These are phyloP conservation scores for Leptura quadrifasciata DNA, from an alignment of 2,888 invertebrate species.

Conservation along the genomic window DNA sequence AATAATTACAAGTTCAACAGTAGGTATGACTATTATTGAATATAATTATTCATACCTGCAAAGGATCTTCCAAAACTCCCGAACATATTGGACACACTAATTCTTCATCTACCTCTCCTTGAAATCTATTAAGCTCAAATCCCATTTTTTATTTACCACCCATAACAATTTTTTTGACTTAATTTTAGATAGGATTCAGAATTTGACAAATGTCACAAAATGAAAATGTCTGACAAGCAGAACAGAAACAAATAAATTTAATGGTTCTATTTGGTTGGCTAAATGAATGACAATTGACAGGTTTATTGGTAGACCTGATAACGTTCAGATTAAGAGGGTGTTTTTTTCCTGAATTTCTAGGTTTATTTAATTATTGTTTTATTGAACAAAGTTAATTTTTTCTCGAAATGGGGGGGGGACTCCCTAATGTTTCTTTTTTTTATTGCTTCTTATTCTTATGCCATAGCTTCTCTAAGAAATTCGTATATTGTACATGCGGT, in stretches of 20 bases:
- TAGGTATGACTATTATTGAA: slow-evolving; percentile 17
- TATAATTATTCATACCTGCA: slow-evolving; percentile 82
- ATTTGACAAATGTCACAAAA: slow-evolving; percentile 33
- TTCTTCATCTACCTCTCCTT: slow-evolving; percentile 97
- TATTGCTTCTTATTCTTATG: too few species aligned
- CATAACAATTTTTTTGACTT: slow-evolving; percentile 47
- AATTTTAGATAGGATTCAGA: neutral
- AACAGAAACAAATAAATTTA: slow-evolving; percentile 19
- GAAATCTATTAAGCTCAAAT: slow-evolving; percentile 94
- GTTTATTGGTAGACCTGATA: too few species aligned
- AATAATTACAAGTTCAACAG: slow-evolving; percentile 24
- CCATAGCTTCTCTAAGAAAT: too few species aligned
- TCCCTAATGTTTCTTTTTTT: too few species aligned
- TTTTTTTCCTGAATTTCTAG: too few species aligned
- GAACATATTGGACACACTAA: slow-evolving; percentile 97
- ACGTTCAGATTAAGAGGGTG: too few species aligned
- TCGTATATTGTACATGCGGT: too few species aligned
- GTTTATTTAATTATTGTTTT: too few species aligned
- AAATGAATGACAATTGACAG: neutral
- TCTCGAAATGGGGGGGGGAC: too few species aligned
- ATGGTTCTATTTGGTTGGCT: neutral
- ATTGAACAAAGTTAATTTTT: too few species aligned
- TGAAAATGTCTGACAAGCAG: slow-evolving; percentile 30
- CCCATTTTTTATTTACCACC: slow-evolving; percentile 81
- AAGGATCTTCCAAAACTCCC: slow-evolving; percentile 94